Evolutionary conservation across 2,113 vertebrate species (phyloP).

Genomic region (Psettodes erumei): DNA sequence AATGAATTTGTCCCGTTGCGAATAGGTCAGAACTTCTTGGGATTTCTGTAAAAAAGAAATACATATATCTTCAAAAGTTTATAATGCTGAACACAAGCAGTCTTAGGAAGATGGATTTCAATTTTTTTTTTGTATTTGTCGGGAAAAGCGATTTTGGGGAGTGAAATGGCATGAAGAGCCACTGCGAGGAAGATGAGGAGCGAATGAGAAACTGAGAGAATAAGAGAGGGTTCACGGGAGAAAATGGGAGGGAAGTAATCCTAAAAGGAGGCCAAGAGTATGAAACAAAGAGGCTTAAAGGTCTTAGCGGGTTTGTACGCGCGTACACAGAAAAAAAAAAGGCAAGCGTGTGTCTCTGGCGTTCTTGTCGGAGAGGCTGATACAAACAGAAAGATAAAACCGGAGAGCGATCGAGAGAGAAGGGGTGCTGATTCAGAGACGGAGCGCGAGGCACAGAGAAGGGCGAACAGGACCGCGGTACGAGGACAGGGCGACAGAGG

Average conservation of each 20-base stretch:
- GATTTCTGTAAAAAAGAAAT: background rate
- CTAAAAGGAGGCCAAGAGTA: slow-evolving; percentile 37
- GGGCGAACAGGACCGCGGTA: slow-evolving; percentile 24
- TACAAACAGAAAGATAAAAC: slow-evolving; percentile 72
- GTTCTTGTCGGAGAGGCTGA: slow-evolving; percentile 57
- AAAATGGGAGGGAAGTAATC: slow-evolving; percentile 62
- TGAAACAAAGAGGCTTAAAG: slow-evolving; percentile 44
- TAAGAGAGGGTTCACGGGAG: slow-evolving; percentile 36
- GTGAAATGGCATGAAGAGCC: slow-evolving; percentile 53
- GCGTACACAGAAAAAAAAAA: slow-evolving; percentile 26
- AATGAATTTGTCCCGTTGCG: background rate
- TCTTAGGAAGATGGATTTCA: slow-evolving; percentile 17
- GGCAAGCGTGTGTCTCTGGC: slow-evolving; percentile 49
- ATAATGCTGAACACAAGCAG: slow-evolving; percentile 6
- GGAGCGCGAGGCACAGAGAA: slow-evolving; percentile 37
- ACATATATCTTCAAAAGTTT: slow-evolving; percentile 5
- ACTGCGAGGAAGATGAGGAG: slow-evolving; percentile 29
- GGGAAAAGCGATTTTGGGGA: slow-evolving; percentile 48
- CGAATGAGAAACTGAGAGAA: slow-evolving; percentile 42
- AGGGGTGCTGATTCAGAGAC: slow-evolving; percentile 47
- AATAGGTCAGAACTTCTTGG: slow-evolving; percentile 3
- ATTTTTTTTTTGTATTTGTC: slow-evolving; percentile 47
- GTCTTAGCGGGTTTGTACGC: slow-evolving; percentile 29
- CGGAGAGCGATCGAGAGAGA: slow-evolving; percentile 37
- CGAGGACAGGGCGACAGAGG: slow-evolving; percentile 38